These are phyloP conservation scores for Heliconius hortense DNA, from an alignment of 2,888 invertebrate species.

Conservation along the genomic window DNA sequence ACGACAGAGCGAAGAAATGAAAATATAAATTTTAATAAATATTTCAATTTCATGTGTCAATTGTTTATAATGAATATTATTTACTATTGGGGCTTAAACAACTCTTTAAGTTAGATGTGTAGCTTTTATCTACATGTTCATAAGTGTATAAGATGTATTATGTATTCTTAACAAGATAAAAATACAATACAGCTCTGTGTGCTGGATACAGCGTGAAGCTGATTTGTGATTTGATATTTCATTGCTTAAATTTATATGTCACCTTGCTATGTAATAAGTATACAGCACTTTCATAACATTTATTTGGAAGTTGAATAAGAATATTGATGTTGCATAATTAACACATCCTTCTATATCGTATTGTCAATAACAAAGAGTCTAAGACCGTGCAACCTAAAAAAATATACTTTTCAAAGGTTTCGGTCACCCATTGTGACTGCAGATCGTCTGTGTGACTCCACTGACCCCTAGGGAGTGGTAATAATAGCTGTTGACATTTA, in stretches of 20 bases:
- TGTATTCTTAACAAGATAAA: no score
- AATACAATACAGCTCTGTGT: no score
- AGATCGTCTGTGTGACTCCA: conserved; percentile 54
- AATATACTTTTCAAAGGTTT: conserved; percentile 31
- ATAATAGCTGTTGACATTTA: conserved; percentile 78
- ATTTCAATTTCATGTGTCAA: no score
- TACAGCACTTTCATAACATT: conserved; percentile 6
- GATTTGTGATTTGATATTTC: no score
- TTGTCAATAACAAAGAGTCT: conserved; percentile 12
- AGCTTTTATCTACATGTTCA: no score
- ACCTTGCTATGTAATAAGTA: neutral
- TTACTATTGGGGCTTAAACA: no score
- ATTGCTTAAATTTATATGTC: neutral
- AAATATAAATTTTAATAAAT: no score
- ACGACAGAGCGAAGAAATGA: no score
- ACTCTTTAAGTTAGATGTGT: no score
- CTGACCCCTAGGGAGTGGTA: conserved; percentile 60
- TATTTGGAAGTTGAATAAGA: conserved; percentile 7
- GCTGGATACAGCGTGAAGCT: no score
- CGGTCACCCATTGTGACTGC: conserved; percentile 43
- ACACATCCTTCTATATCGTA: neutral
- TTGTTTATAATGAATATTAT: no score
- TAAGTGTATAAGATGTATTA: no score
- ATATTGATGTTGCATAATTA: conserved; percentile 4
- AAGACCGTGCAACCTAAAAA: neutral